These are phyloP conservation scores for Oxyura jamaicensis DNA, from an alignment of 2,113 vertebrate species.

Conservation along the genomic window DNA sequence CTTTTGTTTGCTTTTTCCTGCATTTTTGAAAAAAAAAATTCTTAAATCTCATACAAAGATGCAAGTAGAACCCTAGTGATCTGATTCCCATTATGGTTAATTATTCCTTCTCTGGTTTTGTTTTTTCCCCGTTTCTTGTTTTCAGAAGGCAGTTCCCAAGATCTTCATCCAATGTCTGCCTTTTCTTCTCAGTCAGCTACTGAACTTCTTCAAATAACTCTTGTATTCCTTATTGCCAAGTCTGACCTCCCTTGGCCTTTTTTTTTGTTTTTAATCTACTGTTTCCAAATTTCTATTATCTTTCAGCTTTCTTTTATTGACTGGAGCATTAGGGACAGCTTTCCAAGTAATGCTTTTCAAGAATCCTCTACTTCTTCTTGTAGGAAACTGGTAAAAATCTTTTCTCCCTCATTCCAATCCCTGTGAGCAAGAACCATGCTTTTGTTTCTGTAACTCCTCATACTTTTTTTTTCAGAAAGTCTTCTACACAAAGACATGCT, in stretches of 20 bases:
- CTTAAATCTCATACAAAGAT: background rate
- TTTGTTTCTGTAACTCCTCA: background rate
- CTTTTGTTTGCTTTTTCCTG: background rate
- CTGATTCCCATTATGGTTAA: background rate
- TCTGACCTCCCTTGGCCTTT: background rate
- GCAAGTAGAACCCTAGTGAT: background rate
- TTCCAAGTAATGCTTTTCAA: background rate
- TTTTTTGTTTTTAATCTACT: background rate
- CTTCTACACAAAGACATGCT: background rate
- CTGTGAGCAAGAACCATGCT: background rate
- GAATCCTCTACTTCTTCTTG: background rate
- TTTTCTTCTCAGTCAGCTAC: background rate
- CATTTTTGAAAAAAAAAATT: background rate
- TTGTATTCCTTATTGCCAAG: background rate
- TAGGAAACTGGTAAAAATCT: background rate
- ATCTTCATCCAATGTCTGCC: background rate
- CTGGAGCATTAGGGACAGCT: background rate
- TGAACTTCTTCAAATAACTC: background rate
- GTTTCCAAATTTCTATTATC: background rate
- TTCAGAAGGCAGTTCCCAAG: background rate
- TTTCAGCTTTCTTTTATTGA: background rate
- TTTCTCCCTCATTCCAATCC: background rate
- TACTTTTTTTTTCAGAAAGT: background rate
- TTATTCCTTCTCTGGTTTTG: background rate
- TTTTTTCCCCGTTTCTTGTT: background rate